Evolutionary conservation across 1,140 invertebrate species (phyloP), one percentile per base, ranked within the genome.

Genomic region (Aradophagus sp.): DNA sequence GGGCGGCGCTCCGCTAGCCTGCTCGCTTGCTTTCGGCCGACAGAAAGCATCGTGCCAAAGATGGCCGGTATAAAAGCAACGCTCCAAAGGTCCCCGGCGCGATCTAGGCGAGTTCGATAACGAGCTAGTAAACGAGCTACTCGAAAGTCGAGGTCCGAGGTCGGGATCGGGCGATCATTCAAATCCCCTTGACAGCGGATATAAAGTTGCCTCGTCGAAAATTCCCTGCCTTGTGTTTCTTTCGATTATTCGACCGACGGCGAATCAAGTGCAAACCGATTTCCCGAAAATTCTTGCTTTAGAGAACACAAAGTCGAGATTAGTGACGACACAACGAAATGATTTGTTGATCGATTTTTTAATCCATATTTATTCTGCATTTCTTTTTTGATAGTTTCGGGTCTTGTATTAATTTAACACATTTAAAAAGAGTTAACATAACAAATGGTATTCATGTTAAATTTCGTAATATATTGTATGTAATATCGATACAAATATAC

Each of bases 61-160:
- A 31, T 17, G 26, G 10, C 27, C 27, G 41, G 11, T 29, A 39
- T 20, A 26, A 58, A 38, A 20, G 27, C 10, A 47, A 39, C 11
- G 10, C 10, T 19, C 11, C 8, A 10, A 38, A 44, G 23, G 26
- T 55, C 16, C 23, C 23, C 48, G 12, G 39, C 48, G 38, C 48
- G 68, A 68, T 61, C 73, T 74, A 71, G 67, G 62, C 53, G 67
- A 56, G 62, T 38, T 42, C 63, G 50, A 67, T 73, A 75, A 75
- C 73, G 69, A 75, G 68, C 73, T 59, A 65, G 73, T 32, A 68
- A 75, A 73, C 74, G 66, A 76, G 74, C 66, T 63, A 67, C 73
- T 73, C 70, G 66, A 69, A 73, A 70, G 63, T 44, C 16, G 53
- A 47, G 69, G 67, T 73, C 74, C 55, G 71, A 66, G 74, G 74